Evolutionary conservation across 2,888 invertebrate genomes (phyloP), one percentile per base, ranked within the genome.

Genomic region (Cryptophagus acutangulus): DNA sequence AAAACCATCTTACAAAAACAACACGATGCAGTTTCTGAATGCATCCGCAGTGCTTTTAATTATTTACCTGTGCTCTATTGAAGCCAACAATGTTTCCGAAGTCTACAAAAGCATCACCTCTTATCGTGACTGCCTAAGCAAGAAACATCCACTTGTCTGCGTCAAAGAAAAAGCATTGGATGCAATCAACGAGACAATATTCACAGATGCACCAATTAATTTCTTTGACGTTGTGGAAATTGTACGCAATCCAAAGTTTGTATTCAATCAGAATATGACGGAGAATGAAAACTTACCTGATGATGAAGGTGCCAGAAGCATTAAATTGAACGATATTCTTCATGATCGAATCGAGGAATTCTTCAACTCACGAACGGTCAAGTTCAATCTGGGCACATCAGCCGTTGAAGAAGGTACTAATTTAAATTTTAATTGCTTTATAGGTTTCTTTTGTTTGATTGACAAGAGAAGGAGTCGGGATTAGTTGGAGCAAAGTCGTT

Each of bases 261-360:
- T 62, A 13, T 71, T 63, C 48, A 48, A 51, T 3, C 42, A 56
- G 16, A 60, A 63, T 35, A 41, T 41, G 12, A 57, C 54, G 1
- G 71, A 73, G 6, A 71, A 71, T 0, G 72, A 74, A 0, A 71
- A 72, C 33, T 70, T 76, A 1, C 76, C 78, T 1, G 72, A 70
- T n/a, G 77, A 78, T 54, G 60, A 74, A 0, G 65, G 72, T 34
- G 73, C 74, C 25, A 66, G 78, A 43, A 63, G 76, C 29, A 71
- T 73, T 46, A 69, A 72, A 48, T 61, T 79, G 0, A 67, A 62
- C 41, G 63, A 65, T 34, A 49, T 67, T 20, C 40, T 73, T 8
- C 54, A 63, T 38, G 59, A 66, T n/a, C 71, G 68, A 52, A 48
- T 73, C 2, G 62, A 67, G 18, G 63, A 70, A 34, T 70, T 70